Conservation (phyloP, 23 tunicate species). For the Trididemnum clinides region DNA sequence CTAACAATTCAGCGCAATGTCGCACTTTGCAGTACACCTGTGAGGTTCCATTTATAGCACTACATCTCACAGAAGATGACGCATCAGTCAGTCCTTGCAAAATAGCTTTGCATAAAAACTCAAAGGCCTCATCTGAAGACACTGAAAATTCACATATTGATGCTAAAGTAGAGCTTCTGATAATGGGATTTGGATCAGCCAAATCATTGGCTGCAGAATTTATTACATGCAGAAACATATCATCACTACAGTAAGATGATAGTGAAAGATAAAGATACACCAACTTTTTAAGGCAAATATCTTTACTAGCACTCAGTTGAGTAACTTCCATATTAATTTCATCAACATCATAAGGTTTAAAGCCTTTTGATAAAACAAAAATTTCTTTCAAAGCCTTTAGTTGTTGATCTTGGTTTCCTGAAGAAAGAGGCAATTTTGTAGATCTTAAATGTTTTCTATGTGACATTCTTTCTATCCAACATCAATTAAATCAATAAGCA, state of each 20-base stretch:
- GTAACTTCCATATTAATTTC: slow-evolving; percentile 39
- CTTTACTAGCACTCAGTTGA: slow-evolving; percentile 37
- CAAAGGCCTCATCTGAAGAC: not conserved
- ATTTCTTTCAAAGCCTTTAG: slow-evolving; percentile 24
- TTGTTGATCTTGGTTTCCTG: not conserved
- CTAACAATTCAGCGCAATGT: not conserved
- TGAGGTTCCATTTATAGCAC: slow-evolving; percentile 36
- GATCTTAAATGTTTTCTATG: no score
- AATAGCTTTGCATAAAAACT: slow-evolving; percentile 11
- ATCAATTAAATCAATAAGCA: no score
- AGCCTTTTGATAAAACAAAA: slow-evolving; percentile 27
- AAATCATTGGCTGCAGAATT: slow-evolving; percentile 59
- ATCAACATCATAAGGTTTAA: not conserved
- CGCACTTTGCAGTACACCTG: not conserved
- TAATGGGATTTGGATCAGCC: slow-evolving; percentile 50
- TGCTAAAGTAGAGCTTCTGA: slow-evolving; percentile 28
- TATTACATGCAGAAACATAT: slow-evolving; percentile 44
- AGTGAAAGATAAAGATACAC: slow-evolving; percentile 65
- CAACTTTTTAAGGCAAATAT: slow-evolving; percentile 57
- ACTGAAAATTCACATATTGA: slow-evolving; percentile 28
- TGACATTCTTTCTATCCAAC: no score
- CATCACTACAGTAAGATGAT: slow-evolving; percentile 29
- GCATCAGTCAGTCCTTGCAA: slow-evolving; percentile 40
- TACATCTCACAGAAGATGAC: slow-evolving; percentile 30
- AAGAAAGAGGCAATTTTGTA: no score